Base-by-base conservation (phyloP, 2,888 invertebrate species). In the Hemithea aestivaria region DNA sequence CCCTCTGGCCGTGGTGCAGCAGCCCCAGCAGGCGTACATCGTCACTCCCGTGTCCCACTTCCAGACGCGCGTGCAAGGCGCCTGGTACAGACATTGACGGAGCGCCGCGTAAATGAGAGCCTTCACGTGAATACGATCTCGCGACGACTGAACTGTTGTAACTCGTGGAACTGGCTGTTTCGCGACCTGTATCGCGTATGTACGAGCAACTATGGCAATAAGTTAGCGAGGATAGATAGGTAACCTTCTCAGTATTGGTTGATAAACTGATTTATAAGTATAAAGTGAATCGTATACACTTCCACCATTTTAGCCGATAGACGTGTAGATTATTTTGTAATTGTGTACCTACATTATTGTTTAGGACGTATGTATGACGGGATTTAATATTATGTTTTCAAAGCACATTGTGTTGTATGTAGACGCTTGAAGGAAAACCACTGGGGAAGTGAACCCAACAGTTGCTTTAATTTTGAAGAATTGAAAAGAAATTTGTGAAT, bases 41-140 rank as follows among this genome's bases (percentile, higher is more conserved):
- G 91, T 91, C 6, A 90, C 91, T 1, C 91, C 91, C 1, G 90
- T 91, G 16, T 90, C 90, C 11, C 91, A 91, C 73, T 83, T 91
- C 70, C 88, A 91, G 53, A 90, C 90, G 37, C 87, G 90, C 40
- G 90, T 90, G 44, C 90, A 90, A 61, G 90, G 90, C 45, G 84
- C 90, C 40, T 87, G 88, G 88, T 88, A 88, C 66, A 66, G 88
- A 48, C 87, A 88, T 82, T 88, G 85, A 87, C 80, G 29, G 21
- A 12, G 23, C 33, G 39, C 40, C 20, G 37, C 25, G 20, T 23
- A 27, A 10, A 25, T 16, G 31, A 25, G 12, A 34, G 11, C n/a
- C 26, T 65, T 56, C 58, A 64, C 66, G 64, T 70, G 66, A 62
- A 53, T 44, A 46, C 63, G 66, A 68, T 66, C 69, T 71, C 65